Evolutionary conservation across 1,140 invertebrate genomes (phyloP), one percentile per base, ranked within the genome.

Genomic region (Drosophila carrolli): DNA sequence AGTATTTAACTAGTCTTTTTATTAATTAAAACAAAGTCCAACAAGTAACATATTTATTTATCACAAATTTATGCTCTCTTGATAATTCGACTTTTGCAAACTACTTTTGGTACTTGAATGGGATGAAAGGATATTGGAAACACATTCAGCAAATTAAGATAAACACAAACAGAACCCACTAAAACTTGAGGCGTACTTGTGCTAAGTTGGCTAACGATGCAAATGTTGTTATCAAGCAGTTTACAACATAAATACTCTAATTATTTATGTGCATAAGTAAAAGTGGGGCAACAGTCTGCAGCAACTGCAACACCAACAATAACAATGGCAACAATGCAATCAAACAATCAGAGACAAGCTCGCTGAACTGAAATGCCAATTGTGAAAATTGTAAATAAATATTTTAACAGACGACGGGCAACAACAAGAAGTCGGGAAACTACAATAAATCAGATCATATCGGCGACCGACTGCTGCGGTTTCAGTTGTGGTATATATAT

Each of bases 381-480:
- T 89, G 83, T 81, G 85, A 89, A 89, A 89, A 90, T 89, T 81
- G 85, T 89, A 81, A 89, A 90, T 89, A 90, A 89, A 90, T 89
- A 89, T 89, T 90, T 89, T 65, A 81, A 61, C 81, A 89, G 86
- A 57, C 68, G 80, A 80, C 76, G 54, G 54, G 59, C 73, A 76
- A 75, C 61, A 75, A 76, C 61, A 89, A 80, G 68, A 71, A 78
- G 83, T 57, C 84, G 76, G 67, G 61, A 84, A 89, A 68, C 81
- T 51, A 75, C 73, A 81, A 84, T 89, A 89, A 89, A 89, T 89
- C 85, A 89, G 84, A 89, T 89, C 84, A 89, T 89, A 89, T 89
- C 84, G 68, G 47, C 66, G 65, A 70, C 44, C 38, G 63, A 78
- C 63, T 65, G 54, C 67, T 83, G 84, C 66, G 74, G 77, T 68